Evolutionary conservation across 2,113 vertebrate genomes (phyloP).

Genomic region (Silurus glanis): DNA sequence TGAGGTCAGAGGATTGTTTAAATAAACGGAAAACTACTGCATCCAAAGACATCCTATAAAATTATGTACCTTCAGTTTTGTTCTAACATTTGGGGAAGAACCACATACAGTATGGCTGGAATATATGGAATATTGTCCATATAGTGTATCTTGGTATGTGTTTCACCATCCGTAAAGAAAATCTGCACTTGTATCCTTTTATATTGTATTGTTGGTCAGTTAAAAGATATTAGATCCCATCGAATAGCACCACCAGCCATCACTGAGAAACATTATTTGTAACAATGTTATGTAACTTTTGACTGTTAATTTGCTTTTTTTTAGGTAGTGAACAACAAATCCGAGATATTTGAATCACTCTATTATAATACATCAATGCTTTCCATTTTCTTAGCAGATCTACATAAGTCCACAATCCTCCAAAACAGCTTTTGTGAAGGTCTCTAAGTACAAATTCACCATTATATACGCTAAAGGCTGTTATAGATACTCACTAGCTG

Average conservation of each 20-base stretch:
- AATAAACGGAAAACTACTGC: too few relatives aligned
- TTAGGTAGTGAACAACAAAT: neutral
- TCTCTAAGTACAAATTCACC: neutral
- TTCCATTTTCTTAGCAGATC: neutral
- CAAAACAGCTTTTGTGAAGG: neutral
- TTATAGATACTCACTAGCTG: neutral
- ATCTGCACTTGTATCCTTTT: too few relatives aligned
- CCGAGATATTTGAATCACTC: neutral
- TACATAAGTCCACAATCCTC: neutral
- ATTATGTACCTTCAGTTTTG: too few relatives aligned
- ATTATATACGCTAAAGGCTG: constrained; percentile 1
- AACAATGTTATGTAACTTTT: neutral
- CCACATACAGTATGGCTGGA: too few relatives aligned
- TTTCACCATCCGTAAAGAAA: too few relatives aligned
- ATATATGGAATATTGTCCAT: too few relatives aligned
- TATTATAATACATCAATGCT: neutral
- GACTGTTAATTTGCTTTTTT: neutral
- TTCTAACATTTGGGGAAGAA: too few relatives aligned
- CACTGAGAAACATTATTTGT: neutral
- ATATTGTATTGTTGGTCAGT: neutral
- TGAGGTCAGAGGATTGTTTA: too few relatives aligned
- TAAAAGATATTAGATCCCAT: neutral
- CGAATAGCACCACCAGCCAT: neutral
- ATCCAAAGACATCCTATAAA: too few relatives aligned
- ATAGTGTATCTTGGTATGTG: too few relatives aligned